Percentiles rank a stretch among this genome's conserved stretches.
Conservation (phyloP, 1,140 invertebrate species). For the Forficula auricularia region DNA sequence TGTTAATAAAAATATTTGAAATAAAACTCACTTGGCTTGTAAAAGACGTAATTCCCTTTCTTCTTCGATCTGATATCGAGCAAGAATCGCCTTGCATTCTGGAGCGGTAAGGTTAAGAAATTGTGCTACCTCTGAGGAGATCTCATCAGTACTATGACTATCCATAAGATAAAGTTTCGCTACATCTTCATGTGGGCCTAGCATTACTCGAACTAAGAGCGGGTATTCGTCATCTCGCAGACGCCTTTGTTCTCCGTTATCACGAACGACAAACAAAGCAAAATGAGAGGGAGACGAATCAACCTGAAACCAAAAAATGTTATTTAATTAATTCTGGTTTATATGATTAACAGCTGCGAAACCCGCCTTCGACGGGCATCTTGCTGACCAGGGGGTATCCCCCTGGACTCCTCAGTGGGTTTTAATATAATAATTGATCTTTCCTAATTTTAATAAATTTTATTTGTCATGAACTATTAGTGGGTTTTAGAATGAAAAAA, state of each 20-base stretch:
- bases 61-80: conserved; percentile 60
- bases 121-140: conserved; percentile 63
- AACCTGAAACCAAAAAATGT: neutral
- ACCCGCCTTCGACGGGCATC: too few species aligned
- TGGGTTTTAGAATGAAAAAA: too few species aligned
- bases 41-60: conserved; percentile 49
- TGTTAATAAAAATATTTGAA: conserved; percentile 10
- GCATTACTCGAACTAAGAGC: conserved; percentile 50
- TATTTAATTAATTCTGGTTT: too few species aligned
- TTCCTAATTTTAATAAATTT: too few species aligned
- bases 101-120: conserved; percentile 62
- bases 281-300: conserved; percentile 61
- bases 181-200: conserved; percentile 69
- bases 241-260: conserved; percentile 64
- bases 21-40: conserved; percentile 43
- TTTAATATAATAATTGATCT: too few species aligned
- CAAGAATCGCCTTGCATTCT: conserved; percentile 60
- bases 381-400: too few species aligned
- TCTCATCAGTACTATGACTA: conserved; percentile 49
- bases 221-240: conserved; percentile 64
- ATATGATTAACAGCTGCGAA: too few species aligned
- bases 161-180: conserved; percentile 66
- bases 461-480: too few species aligned
- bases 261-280: conserved; percentile 61
- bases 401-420: too few species aligned